Percentiles rank a stretch among this genome's conserved stretches.
phyloP scores from a whole-genome alignment of 2,888 invertebrate genomes.

The Elysia crispata region DNA sequence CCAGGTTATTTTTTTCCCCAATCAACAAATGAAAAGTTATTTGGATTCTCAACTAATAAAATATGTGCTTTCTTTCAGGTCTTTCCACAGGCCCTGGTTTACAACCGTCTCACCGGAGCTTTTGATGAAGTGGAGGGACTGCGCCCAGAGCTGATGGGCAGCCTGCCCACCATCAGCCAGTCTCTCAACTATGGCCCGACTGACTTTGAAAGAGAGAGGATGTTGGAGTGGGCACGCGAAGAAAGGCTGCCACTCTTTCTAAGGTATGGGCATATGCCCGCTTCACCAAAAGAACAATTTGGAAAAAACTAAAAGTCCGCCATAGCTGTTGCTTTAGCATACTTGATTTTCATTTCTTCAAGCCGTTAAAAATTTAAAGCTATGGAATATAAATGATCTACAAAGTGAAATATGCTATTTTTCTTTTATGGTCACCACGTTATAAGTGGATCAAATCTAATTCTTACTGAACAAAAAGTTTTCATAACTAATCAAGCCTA shows the following conservation, averaged over 20 bases:
- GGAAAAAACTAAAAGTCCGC: too few relatives aligned
- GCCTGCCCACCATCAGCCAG: slow-evolving; percentile 45
- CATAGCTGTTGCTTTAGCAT: too few relatives aligned
- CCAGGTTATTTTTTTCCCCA: background rate
- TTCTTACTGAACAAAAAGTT: too few relatives aligned
- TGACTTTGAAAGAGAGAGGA: slow-evolving; percentile 73
- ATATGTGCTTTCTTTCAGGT: slow-evolving; percentile 62
- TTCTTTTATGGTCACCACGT: too few relatives aligned
- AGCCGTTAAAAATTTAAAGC: too few relatives aligned
- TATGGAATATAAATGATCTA: too few relatives aligned
- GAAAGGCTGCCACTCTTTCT: slow-evolving; percentile 76
- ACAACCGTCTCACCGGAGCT: slow-evolving; percentile 75
- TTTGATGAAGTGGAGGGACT: slow-evolving; percentile 68
- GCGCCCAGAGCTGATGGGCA: slow-evolving; percentile 43
- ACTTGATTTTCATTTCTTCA: too few relatives aligned
- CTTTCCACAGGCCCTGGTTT: slow-evolving; percentile 75
- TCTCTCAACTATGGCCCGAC: slow-evolving; percentile 74
- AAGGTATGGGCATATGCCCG: slow-evolving; percentile 59
- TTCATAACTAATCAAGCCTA: too few relatives aligned
- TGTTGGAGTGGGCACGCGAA: slow-evolving; percentile 75
- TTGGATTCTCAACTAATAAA: background rate
- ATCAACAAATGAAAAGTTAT: too few relatives aligned
- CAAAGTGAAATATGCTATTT: too few relatives aligned
- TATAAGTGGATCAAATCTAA: too few relatives aligned
- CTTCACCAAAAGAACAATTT: too few relatives aligned